Conservation (phyloP, 2,797 vertebrate genomes). For the Muscicapa striata region DNA sequence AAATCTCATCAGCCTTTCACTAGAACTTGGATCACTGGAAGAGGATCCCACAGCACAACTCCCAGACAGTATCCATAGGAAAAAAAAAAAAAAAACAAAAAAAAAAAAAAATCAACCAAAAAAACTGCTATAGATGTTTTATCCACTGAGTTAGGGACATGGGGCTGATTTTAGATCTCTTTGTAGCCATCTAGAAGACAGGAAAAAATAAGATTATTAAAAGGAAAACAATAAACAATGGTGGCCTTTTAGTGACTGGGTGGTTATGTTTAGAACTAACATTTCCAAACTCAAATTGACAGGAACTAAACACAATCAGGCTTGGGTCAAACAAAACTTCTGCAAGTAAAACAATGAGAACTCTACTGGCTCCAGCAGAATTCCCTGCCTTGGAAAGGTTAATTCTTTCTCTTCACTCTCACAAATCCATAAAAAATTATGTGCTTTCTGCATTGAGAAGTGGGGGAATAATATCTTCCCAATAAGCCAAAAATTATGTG, state of each 20-base stretch:
- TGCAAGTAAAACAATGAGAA: slow-evolving; percentile 41
- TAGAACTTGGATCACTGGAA: not conserved
- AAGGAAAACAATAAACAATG: slow-evolving; percentile 57
- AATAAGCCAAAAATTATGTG: slow-evolving; percentile 39
- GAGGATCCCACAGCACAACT: not conserved
- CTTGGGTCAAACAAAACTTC: slow-evolving; percentile 63
- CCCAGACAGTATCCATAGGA: not conserved
- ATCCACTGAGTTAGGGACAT: not conserved
- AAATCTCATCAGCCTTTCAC: not conserved
- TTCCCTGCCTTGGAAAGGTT: not conserved
- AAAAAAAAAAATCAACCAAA: no score
- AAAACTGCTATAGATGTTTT: not conserved
- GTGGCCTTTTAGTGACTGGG: slow-evolving; percentile 34
- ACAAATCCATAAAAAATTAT: not conserved
- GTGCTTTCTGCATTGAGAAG: not conserved
- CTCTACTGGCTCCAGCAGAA: not conserved
- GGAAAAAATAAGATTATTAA: slow-evolving; percentile 43
- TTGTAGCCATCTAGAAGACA: slow-evolving; percentile 17
- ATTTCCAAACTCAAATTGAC: slow-evolving; percentile 72
- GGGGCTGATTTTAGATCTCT: not conserved
- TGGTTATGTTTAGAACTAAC: slow-evolving; percentile 58
- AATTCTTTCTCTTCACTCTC: not conserved
- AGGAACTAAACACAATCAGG: slow-evolving; percentile 72
- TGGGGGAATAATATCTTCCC: slow-evolving; percentile 11
- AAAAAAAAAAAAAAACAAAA: not conserved